Percentiles rank a stretch among this genome's conserved stretches.
Conservation (phyloP, 2,888 invertebrate genomes). For the Pinctada fucata region DNA sequence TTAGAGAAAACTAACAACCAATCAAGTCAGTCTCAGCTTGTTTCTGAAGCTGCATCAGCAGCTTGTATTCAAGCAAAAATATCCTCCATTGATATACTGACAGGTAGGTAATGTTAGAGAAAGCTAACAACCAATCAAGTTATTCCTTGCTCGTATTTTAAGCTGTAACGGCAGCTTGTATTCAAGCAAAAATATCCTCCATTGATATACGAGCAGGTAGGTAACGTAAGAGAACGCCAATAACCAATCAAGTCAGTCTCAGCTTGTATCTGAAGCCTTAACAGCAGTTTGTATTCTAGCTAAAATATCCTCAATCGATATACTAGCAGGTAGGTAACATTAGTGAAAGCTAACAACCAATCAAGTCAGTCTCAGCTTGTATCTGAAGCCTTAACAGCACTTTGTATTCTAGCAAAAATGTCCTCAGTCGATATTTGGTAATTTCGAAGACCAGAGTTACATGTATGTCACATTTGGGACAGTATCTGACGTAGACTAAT, state of each 20-base stretch:
- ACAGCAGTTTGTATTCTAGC: conserved; percentile 84
- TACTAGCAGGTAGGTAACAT: conserved; percentile 70
- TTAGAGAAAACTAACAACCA: conserved; percentile 87
- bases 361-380: conserved; percentile 82
- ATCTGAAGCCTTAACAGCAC: conserved; percentile 85
- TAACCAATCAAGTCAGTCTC: conserved; percentile 84
- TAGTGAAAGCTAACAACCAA: conserved; percentile 86
- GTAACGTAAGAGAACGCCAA: conserved; percentile 78
- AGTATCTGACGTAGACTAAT: no score
- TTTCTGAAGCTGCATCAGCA: conserved; percentile 86
- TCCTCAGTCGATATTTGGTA: conserved; percentile 76
- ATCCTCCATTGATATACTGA: conserved; percentile 77
- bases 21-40: conserved; percentile 81
- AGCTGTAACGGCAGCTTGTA: conserved; percentile 84
- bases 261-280: conserved; percentile 84
- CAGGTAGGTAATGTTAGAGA: conserved; percentile 82
- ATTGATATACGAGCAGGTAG: conserved; percentile 71
- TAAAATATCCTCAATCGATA: conserved; percentile 80
- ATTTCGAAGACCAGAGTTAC: no score
- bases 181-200: conserved; percentile 83
- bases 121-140: conserved; percentile 85
- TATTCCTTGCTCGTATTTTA: conserved; percentile 84
- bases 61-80: conserved; percentile 84
- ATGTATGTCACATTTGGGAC: no score
- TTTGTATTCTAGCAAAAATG: conserved; percentile 83